Conservation (phyloP, 2,888 invertebrate species). For the Eurois occulta region DNA sequence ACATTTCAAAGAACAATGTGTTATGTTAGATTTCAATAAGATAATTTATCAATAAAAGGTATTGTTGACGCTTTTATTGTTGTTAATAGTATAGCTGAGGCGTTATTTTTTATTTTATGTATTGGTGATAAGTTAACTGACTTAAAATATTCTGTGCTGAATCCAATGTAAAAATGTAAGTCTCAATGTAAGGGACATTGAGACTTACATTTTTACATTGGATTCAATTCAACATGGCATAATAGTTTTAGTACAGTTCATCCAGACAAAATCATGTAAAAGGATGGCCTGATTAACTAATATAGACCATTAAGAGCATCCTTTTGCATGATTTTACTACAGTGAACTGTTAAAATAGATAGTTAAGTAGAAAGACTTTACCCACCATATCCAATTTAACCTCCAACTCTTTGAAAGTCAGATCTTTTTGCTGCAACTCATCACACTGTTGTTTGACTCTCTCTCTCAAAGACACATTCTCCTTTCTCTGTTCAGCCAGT, state of each 20-base stretch:
- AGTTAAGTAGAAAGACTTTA: slow-evolving; percentile 6
- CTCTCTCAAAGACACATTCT: slow-evolving; percentile 79
- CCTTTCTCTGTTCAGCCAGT: slow-evolving; percentile 82
- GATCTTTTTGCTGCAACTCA: slow-evolving; percentile 82
- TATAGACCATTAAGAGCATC: no score
- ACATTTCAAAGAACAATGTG: not conserved
- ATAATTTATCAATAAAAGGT: not conserved
- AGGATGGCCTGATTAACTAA: no score
- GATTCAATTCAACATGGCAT: no score
- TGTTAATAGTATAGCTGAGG: not conserved
- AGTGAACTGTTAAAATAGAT: not conserved
- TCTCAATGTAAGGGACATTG: no score
- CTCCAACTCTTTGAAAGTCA: slow-evolving; percentile 86
- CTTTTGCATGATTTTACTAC: no score
- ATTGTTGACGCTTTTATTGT: not conserved
- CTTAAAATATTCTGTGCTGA: no score
- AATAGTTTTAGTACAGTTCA: no score
- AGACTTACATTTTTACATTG: no score
- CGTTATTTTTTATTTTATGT: not conserved
- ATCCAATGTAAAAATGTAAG: no score
- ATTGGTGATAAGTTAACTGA: not conserved
- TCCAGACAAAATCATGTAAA: no score
- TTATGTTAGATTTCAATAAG: not conserved
- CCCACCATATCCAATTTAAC: slow-evolving; percentile 88
- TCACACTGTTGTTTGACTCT: slow-evolving; percentile 82